Evolutionary conservation across 2,113 vertebrate species (phyloP).

Genomic region (Protobothrops mucrosquamatus): DNA sequence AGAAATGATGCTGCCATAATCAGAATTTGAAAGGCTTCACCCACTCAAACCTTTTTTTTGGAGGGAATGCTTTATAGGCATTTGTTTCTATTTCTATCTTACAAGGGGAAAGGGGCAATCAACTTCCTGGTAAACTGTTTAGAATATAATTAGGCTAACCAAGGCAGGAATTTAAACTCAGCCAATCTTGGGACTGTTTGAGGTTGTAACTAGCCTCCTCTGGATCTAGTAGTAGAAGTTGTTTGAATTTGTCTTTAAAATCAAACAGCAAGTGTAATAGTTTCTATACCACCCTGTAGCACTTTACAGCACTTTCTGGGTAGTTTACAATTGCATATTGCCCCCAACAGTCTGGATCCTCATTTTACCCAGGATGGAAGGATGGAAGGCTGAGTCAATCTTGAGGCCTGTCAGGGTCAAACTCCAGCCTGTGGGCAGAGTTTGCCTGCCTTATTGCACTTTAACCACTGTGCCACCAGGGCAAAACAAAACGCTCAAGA

Average conservation of each 20-base stretch:
- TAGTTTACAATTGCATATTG: no score
- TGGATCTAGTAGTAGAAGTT: not conserved
- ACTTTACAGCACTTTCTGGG: no score
- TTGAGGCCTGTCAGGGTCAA: not conserved
- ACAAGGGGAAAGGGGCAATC: not conserved
- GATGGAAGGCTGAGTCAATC: no score
- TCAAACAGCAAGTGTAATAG: not conserved
- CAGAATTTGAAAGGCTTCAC: no score
- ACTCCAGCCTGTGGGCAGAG: not conserved
- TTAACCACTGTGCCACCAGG: not conserved
- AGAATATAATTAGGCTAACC: not conserved
- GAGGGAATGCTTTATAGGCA: not conserved
- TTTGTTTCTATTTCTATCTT: not conserved
- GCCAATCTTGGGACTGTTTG: not conserved
- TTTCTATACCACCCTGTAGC: not conserved
- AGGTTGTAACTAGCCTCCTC: not conserved
- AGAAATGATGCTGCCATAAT: no score
- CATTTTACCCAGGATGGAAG: no score
- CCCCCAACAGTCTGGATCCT: no score
- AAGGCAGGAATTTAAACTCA: not conserved
- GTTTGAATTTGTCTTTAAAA: not conserved
- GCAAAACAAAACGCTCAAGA: not conserved
- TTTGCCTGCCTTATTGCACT: not conserved
- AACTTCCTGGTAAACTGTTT: not conserved
- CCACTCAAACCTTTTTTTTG: no score